Base-by-base conservation (phyloP, 1,140 invertebrate species). In the Metaphire vulgaris region DNA sequence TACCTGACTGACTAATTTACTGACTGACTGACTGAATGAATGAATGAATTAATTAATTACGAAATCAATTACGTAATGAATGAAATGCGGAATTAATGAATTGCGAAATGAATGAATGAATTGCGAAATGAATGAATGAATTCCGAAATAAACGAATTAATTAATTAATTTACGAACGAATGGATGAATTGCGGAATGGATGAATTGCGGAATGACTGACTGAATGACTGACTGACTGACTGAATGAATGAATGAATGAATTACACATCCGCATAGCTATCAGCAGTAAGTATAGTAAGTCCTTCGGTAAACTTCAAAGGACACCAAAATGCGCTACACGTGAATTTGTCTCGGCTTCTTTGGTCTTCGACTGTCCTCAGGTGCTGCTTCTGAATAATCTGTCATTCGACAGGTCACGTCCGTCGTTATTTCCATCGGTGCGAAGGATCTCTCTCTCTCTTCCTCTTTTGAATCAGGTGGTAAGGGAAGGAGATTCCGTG, bases 231-330 rank as follows among this genome's bases (percentile, higher is more conserved):
- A 56, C 6, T 56, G 41, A 56, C 6, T 56, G 41, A 56, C 6
- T 56, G 41, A 56, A 56, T 56, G 41, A 56, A 56, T 56, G 41
- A 56, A 56, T 56, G 41, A 56, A 56, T 56, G 41, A 56, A 56
- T n/a, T n/a, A n/a, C n/a, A n/a, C n/a, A n/a, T n/a, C n/a, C n/a
- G n/a, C n/a, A n/a, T n/a, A n/a, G n/a, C n/a, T n/a, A n/a, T n/a
- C n/a, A n/a, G n/a, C n/a, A n/a, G n/a, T n/a, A n/a, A n/a, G n/a
- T n/a, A n/a, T n/a, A n/a, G n/a, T n/a, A n/a, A n/a, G n/a, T n/a
- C n/a, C n/a, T n/a, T n/a, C n/a, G n/a, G n/a, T n/a, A n/a, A n/a
- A n/a, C n/a, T n/a, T n/a, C n/a, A n/a, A n/a, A n/a, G n/a, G n/a
- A n/a, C n/a, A n/a, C n/a, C n/a, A n/a, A n/a, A n/a, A n/a, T n/a